These are phyloP conservation scores for Cisticola juncidis DNA, from an alignment of 2,113 vertebrate species.

Conservation along the genomic window DNA sequence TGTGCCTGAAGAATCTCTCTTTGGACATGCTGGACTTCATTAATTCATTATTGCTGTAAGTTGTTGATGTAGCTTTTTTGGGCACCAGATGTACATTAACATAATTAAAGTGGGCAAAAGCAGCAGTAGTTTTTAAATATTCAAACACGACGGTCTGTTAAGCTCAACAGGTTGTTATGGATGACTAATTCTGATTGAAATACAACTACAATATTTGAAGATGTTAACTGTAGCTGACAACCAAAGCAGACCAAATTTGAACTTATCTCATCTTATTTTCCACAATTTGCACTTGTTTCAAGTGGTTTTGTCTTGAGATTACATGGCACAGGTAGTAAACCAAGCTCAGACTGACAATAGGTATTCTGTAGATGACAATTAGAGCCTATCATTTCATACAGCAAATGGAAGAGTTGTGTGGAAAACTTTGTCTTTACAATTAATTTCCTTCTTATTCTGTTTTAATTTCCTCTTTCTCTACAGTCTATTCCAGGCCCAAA, in stretches of 20 bases:
- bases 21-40: not conserved
- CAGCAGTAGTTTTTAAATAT: not conserved
- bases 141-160: not conserved
- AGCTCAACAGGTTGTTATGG: not conserved
- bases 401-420: constrained; percentile 21
- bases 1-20: not conserved
- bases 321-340: constrained; percentile 62
- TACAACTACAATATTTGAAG: constrained; percentile 47
- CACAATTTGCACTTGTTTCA: constrained; percentile 63
- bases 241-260: constrained; percentile 64
- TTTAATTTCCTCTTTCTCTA: not conserved
- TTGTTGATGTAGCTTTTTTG: not conserved
- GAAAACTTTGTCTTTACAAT: constrained; percentile 38
- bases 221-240: constrained; percentile 55
- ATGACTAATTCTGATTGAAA: constrained; percentile 35
- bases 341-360: constrained; percentile 49
- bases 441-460: not conserved
- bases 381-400: constrained; percentile 15
- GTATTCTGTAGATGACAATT: constrained; percentile 59
- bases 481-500: not conserved
- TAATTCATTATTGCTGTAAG: not conserved
- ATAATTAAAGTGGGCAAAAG: not conserved
- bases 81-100: not conserved
- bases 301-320: constrained; percentile 68
- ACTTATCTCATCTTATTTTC: constrained; percentile 64